phyloP scores from a whole-genome alignment of 1,140 invertebrate genomes.

The Papilio aristodemus region DNA sequence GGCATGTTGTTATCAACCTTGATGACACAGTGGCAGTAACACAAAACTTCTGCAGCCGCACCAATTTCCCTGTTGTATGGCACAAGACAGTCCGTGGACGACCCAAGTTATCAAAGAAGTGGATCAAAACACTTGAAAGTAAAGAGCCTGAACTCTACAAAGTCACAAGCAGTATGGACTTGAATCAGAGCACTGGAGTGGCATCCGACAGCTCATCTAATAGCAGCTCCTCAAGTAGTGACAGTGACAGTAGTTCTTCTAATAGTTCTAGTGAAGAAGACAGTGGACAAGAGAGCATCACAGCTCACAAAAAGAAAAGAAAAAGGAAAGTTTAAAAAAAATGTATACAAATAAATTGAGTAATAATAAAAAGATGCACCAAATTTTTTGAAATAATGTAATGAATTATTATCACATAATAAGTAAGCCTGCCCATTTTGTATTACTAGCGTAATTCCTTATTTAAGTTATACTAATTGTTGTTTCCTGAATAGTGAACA shows the following conservation, averaged over 20 bases:
- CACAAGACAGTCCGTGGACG: constrained; percentile 98
- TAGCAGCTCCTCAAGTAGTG: constrained; percentile 90
- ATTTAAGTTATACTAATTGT: constrained; percentile 54
- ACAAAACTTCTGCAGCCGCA: constrained; percentile 97
- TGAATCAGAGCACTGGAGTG: constrained; percentile 92
- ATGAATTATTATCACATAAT: constrained; percentile 38
- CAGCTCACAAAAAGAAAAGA: constrained; percentile 93
- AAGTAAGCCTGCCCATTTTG: constrained; percentile 58
- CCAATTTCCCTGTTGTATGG: constrained; percentile 98
- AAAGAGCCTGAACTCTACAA: constrained; percentile 91
- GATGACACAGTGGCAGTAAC: constrained; percentile 98
- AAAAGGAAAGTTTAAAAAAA: constrained; percentile 78
- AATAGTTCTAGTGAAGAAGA: constrained; percentile 84
- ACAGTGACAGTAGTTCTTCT: constrained; percentile 84
- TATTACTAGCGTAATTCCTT: constrained; percentile 68
- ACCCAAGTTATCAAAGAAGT: constrained; percentile 95
- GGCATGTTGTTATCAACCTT: constrained; percentile 99
- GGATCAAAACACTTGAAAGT: constrained; percentile 86
- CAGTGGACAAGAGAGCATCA: constrained; percentile 92
- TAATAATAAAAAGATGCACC: constrained; percentile 39
- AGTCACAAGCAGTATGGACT: constrained; percentile 92
- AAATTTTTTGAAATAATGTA: constrained; percentile 40
- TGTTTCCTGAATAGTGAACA: constrained; percentile 53
- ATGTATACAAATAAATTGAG: constrained; percentile 41
- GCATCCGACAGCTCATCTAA: constrained; percentile 97